phyloP scores from a whole-genome alignment of 2,797 vertebrate species.

The Allobates femoralis region DNA sequence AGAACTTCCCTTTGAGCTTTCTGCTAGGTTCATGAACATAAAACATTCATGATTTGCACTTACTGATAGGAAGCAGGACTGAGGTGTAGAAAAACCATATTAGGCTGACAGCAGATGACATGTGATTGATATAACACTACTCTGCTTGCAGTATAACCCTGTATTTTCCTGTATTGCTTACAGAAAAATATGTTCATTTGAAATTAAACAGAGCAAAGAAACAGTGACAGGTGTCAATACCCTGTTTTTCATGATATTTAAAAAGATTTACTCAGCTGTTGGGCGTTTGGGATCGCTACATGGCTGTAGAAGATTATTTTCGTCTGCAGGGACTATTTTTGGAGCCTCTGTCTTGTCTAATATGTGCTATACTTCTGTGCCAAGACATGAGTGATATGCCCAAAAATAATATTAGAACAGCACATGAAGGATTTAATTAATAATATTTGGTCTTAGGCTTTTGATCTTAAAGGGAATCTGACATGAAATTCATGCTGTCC shows the following conservation, averaged over 20 bases:
- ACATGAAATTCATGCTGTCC: too few species aligned
- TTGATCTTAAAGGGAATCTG: neutral
- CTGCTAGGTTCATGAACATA: constrained; percentile 51
- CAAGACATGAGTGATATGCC: constrained; percentile 33
- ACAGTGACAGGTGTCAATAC: constrained; percentile 7
- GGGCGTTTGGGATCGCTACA: constrained; percentile 36
- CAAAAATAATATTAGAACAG: constrained; percentile 18
- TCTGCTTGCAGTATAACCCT: constrained; percentile 28
- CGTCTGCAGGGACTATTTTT: constrained; percentile 44
- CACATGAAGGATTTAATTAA: constrained; percentile 2
- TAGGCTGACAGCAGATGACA: constrained; percentile 32
- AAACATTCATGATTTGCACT: constrained; percentile 44
- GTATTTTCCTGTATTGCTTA: neutral
- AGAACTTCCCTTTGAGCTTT: constrained; percentile 20
- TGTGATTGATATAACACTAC: constrained; percentile 2
- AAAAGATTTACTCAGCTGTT: constrained; percentile 49
- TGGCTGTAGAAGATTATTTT: constrained; percentile 41
- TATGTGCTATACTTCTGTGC: constrained; percentile 30
- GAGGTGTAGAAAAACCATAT: neutral
- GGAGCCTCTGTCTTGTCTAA: constrained; percentile 5
- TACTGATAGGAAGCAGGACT: constrained; percentile 10
- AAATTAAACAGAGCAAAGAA: constrained; percentile 15
- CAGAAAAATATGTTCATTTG: constrained; percentile 10
- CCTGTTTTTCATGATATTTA: constrained; percentile 31
- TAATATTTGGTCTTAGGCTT: neutral